phyloP scores from a whole-genome alignment of 2,888 invertebrate species.

The Stenotaenia linearis region DNA sequence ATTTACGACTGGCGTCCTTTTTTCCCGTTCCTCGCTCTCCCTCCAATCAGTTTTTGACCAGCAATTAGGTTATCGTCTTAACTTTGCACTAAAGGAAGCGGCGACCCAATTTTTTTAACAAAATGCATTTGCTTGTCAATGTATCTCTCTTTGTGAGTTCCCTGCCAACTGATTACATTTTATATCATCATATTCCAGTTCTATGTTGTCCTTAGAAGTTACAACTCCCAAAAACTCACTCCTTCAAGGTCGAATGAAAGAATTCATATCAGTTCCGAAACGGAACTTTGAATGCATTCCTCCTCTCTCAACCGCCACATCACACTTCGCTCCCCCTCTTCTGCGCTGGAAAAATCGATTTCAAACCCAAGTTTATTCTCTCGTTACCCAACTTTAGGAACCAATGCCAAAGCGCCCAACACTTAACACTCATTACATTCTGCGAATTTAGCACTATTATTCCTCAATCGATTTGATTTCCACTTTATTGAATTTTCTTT shows the following conservation, averaged over 20 bases:
- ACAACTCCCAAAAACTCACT: neutral
- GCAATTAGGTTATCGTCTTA: neutral
- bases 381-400: constrained; percentile 11
- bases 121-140: neutral
- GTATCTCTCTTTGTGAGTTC: neutral
- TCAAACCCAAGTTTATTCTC: constrained; percentile 10
- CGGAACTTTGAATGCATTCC: constrained; percentile 14
- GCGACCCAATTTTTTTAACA: neutral
- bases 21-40: neutral
- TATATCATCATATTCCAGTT: neutral
- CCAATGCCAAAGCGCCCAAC: constrained; percentile 1
- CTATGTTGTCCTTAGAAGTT: neutral
- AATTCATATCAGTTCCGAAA: constrained; percentile 19
- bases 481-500: constrained; percentile 10
- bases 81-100: neutral
- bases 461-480: neutral
- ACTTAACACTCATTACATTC: constrained; percentile 12
- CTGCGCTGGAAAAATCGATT: neutral
- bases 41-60: constrained; percentile 6
- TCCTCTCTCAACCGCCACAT: neutral
- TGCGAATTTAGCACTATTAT: neutral
- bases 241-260: neutral
- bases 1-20: neutral
- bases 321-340: neutral
- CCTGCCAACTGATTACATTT: constrained; percentile 8